Conservation (phyloP, 1,140 invertebrate species). For the Scaptomyza hsui region DNA sequence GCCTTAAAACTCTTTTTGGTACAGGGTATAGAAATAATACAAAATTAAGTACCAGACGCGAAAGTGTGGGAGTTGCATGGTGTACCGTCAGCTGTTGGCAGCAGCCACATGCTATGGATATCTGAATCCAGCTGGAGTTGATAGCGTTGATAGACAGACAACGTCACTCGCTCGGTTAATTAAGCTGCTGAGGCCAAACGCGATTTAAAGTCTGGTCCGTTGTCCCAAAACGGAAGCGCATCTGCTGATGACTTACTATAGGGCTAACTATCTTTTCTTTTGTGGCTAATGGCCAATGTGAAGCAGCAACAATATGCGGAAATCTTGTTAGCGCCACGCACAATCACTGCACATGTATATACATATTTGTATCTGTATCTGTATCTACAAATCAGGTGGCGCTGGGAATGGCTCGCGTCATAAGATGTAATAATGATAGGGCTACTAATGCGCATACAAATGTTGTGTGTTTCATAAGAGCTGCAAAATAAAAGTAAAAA, state of each 20-base stretch:
- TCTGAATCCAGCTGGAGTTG: slow-evolving; percentile 11
- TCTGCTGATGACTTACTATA: slow-evolving; percentile 5
- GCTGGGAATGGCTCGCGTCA: slow-evolving; percentile 6
- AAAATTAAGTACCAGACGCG: slow-evolving; percentile 42
- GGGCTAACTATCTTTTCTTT: slow-evolving; percentile 4
- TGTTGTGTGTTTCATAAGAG: slow-evolving; percentile 61
- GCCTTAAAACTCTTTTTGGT: background rate
- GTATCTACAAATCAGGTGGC: slow-evolving; percentile 53
- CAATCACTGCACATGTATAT: slow-evolving; percentile 60
- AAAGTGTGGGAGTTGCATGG: slow-evolving; percentile 68
- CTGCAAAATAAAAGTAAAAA: slow-evolving; percentile 26
- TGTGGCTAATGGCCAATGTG: slow-evolving; percentile 43
- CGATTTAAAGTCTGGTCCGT: slow-evolving; percentile 7
- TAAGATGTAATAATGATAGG: slow-evolving; percentile 72
- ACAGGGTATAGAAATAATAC: slow-evolving; percentile 1
- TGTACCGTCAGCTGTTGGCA: slow-evolving; percentile 52
- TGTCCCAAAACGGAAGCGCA: slow-evolving; percentile 51
- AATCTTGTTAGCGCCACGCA: slow-evolving; percentile 57
- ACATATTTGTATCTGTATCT: slow-evolving; percentile 63
- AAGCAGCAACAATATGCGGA: slow-evolving; percentile 60
- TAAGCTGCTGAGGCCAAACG: slow-evolving; percentile 49
- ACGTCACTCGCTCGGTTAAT: slow-evolving; percentile 54
- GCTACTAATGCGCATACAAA: slow-evolving; percentile 59
- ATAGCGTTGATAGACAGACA: slow-evolving; percentile 47
- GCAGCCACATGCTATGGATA: slow-evolving; percentile 26